Percentiles rank a stretch among this genome's conserved stretches.
phyloP scores from a whole-genome alignment of 2,113 vertebrate genomes.

The Nycticebus coucang region DNA sequence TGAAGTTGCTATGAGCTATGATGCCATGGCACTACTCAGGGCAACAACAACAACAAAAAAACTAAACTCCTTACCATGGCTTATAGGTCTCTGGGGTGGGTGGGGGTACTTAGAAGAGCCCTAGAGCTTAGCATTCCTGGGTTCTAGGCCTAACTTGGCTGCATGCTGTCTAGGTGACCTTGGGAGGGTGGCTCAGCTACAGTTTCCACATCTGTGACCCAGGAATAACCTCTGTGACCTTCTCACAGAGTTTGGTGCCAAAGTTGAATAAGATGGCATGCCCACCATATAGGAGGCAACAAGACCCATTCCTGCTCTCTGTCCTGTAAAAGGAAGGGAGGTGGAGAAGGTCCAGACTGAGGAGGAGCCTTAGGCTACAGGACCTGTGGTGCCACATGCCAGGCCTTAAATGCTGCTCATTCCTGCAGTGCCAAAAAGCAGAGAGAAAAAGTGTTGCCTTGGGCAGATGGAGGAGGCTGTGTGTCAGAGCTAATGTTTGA shows the following conservation, averaged over 20 bases:
- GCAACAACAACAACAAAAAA: neutral
- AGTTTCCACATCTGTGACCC: neutral
- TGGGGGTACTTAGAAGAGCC: neutral
- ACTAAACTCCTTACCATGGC: neutral
- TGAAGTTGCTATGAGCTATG: no score
- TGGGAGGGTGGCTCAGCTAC: neutral
- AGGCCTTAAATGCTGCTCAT: neutral
- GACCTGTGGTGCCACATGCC: neutral
- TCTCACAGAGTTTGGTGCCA: neutral
- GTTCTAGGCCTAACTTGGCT: neutral
- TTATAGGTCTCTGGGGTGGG: neutral
- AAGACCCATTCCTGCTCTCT: neutral
- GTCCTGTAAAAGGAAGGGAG: neutral
- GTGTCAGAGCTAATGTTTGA: constrained; percentile 64
- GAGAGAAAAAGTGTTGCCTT: neutral
- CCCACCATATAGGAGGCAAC: neutral
- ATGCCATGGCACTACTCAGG: no score
- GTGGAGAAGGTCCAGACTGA: neutral
- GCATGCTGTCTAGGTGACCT: neutral
- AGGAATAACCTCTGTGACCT: neutral
- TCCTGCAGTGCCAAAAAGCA: neutral
- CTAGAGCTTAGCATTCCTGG: neutral
- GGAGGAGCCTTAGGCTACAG: neutral
- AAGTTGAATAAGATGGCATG: neutral
- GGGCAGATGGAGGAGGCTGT: constrained; percentile 20